Percentiles rank a stretch among this genome's conserved stretches.
Conservation (phyloP, 2,888 invertebrate species). For the Stratiomys singularior region DNA sequence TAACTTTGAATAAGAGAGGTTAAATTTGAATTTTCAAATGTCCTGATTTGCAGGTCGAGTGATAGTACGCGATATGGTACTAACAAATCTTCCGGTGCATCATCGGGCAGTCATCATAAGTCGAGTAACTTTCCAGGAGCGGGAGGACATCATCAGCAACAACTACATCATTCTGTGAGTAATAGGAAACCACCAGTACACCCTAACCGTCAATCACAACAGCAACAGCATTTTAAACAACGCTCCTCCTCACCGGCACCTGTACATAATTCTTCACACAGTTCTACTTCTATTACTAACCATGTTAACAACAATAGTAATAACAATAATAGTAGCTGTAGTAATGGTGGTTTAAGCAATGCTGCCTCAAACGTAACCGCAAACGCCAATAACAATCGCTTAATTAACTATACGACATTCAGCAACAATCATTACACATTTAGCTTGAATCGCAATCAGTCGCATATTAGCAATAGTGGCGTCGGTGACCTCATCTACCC, state of each 20-base stretch:
- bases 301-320: conserved; percentile 49
- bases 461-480: conserved; percentile 24
- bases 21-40: neutral
- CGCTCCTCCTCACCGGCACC: conserved; percentile 51
- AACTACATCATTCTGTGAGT: conserved; percentile 55
- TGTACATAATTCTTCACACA: conserved; percentile 54
- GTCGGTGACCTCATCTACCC: conserved; percentile 53
- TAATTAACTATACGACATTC: conserved; percentile 64
- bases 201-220: conserved; percentile 59
- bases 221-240: conserved; percentile 57
- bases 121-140: conserved; percentile 59
- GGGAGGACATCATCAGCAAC: conserved; percentile 61
- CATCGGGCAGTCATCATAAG: conserved; percentile 65
- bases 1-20: conserved; percentile 50
- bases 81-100: conserved; percentile 65
- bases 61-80: conserved; percentile 71
- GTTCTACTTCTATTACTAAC: conserved; percentile 45
- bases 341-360: conserved; percentile 55
- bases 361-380: conserved; percentile 59
- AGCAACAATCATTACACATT: conserved; percentile 66
- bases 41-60: conserved; percentile 65
- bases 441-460: conserved; percentile 58
- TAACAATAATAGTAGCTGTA: conserved; percentile 57
- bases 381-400: conserved; percentile 57
- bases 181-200: conserved; percentile 54